Conservation (phyloP, 2,797 vertebrate species). For the Furcifer pardalis region DNA sequence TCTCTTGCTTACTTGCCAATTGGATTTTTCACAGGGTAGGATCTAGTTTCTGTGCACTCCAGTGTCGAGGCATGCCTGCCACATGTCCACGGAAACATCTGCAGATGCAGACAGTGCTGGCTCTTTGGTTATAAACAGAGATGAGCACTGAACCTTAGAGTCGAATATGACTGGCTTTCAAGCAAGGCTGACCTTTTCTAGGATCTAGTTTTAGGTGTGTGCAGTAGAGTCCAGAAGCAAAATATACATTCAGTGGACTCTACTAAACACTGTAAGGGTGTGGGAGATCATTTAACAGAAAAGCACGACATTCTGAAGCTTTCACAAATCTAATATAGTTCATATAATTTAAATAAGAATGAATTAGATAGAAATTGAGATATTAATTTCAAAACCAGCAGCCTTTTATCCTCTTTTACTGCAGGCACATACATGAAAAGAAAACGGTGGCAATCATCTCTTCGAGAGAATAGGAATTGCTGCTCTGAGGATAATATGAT, state of each 20-base stretch:
- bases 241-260: background rate
- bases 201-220: background rate
- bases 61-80: too few relatives aligned
- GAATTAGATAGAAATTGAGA: background rate
- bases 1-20: slow-evolving; percentile 28
- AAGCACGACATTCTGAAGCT: background rate
- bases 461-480: background rate
- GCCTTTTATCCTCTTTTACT: background rate
- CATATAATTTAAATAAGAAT: background rate
- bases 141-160: too few relatives aligned
- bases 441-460: background rate
- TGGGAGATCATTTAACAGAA: background rate
- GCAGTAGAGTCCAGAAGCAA: background rate
- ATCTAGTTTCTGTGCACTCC: too few relatives aligned
- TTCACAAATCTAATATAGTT: slow-evolving; percentile 38
- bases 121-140: too few relatives aligned
- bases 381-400: slow-evolving; percentile 1
- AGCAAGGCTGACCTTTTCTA: too few relatives aligned
- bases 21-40: background rate
- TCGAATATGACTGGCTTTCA: too few relatives aligned
- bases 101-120: too few relatives aligned
- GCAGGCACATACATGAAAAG: background rate
- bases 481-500: background rate
- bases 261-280: too few relatives aligned
- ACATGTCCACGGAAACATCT: too few relatives aligned